Percentiles rank a stretch among this genome's conserved stretches.
phyloP scores from a whole-genome alignment of 2,113 vertebrate genomes.

The Saguinus midas region DNA sequence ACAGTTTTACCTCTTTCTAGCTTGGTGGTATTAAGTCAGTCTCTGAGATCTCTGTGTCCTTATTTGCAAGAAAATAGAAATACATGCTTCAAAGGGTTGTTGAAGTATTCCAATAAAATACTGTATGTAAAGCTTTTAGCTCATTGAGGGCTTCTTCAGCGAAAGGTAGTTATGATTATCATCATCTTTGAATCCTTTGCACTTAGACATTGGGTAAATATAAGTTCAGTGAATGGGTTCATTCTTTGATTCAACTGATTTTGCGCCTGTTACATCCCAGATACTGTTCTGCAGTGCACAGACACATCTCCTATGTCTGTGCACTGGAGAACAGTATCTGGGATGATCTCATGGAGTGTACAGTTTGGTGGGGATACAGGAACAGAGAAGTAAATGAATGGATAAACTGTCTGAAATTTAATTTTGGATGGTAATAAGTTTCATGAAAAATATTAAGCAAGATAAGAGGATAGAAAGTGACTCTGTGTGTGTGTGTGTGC shows the following conservation, averaged over 20 bases:
- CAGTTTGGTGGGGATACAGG: background rate
- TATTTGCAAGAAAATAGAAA: background rate
- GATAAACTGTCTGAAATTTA: background rate
- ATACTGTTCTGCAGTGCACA: background rate
- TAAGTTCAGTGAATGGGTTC: background rate
- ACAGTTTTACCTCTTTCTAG: background rate
- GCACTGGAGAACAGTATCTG: too few species aligned
- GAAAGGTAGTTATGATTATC: background rate
- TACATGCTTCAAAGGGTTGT: background rate
- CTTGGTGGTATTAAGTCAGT: background rate
- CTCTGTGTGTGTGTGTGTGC: fast-evolving
- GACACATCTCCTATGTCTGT: background rate
- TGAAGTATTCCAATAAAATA: background rate
- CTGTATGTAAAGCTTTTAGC: background rate
- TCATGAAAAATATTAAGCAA: background rate
- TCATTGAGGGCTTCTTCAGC: background rate
- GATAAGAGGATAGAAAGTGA: background rate
- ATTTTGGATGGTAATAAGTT: background rate
- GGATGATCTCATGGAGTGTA: background rate
- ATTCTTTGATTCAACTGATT: background rate
- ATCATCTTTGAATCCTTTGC: background rate
- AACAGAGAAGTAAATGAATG: background rate
- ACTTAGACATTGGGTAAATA: background rate
- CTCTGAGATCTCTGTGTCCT: background rate
- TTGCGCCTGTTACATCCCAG: background rate